A percentile compares a stretch with the other conserved stretches of the same genome.
Evolutionary conservation across 2,797 vertebrate genomes (phyloP).

Genomic region (Gymnothorax javanicus): DNA sequence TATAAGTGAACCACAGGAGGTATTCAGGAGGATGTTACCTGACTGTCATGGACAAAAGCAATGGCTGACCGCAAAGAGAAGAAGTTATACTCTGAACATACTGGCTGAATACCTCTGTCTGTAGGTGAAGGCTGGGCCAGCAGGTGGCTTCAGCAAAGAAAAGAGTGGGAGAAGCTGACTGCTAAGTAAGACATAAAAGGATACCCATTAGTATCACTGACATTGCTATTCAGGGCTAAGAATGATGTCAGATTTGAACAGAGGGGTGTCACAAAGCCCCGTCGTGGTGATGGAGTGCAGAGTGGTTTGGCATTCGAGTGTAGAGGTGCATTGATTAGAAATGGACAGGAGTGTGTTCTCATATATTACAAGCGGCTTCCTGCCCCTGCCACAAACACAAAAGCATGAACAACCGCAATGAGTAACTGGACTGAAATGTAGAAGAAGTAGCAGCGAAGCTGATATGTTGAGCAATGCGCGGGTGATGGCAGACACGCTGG

Average conservation of each 20-base stretch:
- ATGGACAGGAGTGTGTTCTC: not conserved
- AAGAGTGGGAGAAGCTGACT: constrained; percentile 3
- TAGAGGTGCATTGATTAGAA: not conserved
- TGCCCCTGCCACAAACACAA: not conserved
- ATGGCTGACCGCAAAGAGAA: too few relatives aligned
- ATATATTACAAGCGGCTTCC: not conserved
- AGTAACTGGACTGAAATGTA: not conserved
- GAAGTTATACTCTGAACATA: too few relatives aligned
- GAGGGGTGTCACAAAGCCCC: not conserved
- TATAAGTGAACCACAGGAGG: not conserved
- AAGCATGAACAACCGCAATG: not conserved
- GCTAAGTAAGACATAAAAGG: not conserved
- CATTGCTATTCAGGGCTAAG: not conserved
- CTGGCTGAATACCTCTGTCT: not conserved
- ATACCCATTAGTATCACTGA: not conserved
- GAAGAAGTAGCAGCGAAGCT: not conserved
- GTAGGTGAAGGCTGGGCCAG: not conserved
- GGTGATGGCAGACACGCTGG: too few relatives aligned
- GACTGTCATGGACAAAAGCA: not conserved
- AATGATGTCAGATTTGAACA: not conserved
- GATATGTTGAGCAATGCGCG: too few relatives aligned
- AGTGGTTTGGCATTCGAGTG: not conserved
- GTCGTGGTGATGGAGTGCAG: not conserved
- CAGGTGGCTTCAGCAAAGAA: not conserved
- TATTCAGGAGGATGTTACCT: not conserved